Evolutionary conservation across 2,113 vertebrate species (phyloP).

Genomic region (Lynx canadensis): DNA sequence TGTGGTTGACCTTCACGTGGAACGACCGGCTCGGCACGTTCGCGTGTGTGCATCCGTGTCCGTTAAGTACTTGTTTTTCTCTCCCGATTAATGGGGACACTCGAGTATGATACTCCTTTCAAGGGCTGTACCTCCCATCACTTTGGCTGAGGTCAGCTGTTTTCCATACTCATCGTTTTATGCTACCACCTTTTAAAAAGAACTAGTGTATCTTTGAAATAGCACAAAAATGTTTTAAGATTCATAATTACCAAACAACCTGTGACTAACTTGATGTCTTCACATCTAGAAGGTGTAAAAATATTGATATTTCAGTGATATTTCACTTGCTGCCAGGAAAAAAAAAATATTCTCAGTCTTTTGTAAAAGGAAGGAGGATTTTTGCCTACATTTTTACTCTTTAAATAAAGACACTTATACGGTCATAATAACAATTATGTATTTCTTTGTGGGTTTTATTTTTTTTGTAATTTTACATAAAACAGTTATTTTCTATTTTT

Average conservation of each 20-base stretch:
- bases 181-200: slow-evolving; percentile 77
- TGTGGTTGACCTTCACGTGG: neutral
- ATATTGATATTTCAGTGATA: slow-evolving; percentile 81
- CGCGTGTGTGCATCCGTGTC: neutral
- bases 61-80: slow-evolving; percentile 43
- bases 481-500: slow-evolving; percentile 89
- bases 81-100: slow-evolving; percentile 3
- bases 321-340: slow-evolving; percentile 82
- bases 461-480: slow-evolving; percentile 88
- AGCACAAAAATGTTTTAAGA: slow-evolving; percentile 68
- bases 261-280: slow-evolving; percentile 85
- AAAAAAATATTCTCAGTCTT: slow-evolving; percentile 82
- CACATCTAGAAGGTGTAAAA: slow-evolving; percentile 79
- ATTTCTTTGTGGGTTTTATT: slow-evolving; percentile 85
- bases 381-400: slow-evolving; percentile 90
- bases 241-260: slow-evolving; percentile 75
- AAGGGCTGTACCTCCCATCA: slow-evolving; percentile 43
- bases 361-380: slow-evolving; percentile 87
- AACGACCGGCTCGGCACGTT: neutral
- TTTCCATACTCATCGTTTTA: slow-evolving; percentile 71
- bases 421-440: slow-evolving; percentile 85
- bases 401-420: slow-evolving; percentile 88
- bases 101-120: slow-evolving; percentile 21
- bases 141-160: slow-evolving; percentile 71
- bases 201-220: slow-evolving; percentile 71